phyloP scores from a whole-genome alignment of 2,113 vertebrate genomes.

The Nothobranchius kuhntae region DNA sequence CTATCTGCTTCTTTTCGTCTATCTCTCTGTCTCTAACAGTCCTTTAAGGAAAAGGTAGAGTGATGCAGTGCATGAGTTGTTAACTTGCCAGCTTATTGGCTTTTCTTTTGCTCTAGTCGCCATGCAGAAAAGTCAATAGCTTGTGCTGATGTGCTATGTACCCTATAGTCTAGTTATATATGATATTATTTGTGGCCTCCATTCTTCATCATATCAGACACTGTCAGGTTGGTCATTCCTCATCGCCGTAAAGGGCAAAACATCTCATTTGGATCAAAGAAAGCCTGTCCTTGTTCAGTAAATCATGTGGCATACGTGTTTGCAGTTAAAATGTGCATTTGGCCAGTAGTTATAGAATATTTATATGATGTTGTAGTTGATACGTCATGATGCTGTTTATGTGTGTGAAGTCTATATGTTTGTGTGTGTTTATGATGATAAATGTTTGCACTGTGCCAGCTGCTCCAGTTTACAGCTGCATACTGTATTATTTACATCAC shows the following conservation, averaged over 20 bases:
- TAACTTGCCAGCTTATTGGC: conserved; percentile 70
- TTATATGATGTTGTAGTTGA: conserved; percentile 30
- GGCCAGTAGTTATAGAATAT: conserved; percentile 25
- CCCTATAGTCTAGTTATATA: conserved; percentile 51
- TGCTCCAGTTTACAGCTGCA: conserved; percentile 23
- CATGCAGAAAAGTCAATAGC: conserved; percentile 65
- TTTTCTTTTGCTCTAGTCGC: conserved; percentile 37
- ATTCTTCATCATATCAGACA: conserved; percentile 47
- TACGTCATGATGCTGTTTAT: conserved; percentile 32
- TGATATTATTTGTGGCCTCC: conserved; percentile 55
- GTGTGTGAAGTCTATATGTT: background rate
- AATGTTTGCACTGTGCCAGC: conserved; percentile 9
- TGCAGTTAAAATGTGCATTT: conserved; percentile 45
- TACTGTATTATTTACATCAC: background rate
- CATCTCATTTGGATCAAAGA: conserved; percentile 40
- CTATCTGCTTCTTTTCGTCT: conserved; percentile 48
- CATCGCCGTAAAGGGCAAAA: conserved; percentile 33
- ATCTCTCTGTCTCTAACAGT: conserved; percentile 65
- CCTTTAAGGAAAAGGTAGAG: conserved; percentile 75
- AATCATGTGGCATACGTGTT: conserved; percentile 52
- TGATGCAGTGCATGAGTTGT: conserved; percentile 71
- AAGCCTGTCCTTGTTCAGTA: conserved; percentile 20
- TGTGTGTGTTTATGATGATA: conserved; percentile 17
- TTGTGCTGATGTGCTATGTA: conserved; percentile 56
- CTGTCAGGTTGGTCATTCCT: conserved; percentile 46